These are phyloP conservation scores for Chironomus striatipennis DNA, from an alignment of 1,140 invertebrate genomes.

Conservation along the genomic window DNA sequence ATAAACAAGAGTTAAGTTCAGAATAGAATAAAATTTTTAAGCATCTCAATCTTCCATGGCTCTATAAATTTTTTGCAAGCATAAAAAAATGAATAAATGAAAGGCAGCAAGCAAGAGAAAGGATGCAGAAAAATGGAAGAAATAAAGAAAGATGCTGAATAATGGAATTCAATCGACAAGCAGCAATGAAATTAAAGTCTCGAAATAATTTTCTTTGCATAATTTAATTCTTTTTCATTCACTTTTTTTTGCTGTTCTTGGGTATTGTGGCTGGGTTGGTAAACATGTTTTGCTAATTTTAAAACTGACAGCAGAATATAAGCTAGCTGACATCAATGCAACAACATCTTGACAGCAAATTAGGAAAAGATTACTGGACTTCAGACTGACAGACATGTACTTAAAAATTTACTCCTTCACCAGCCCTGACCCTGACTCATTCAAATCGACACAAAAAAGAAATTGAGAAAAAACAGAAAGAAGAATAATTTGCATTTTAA, in stretches of 20 bases:
- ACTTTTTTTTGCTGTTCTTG: not conserved
- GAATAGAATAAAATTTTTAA: no score
- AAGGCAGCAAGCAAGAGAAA: not conserved
- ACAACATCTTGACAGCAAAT: no score
- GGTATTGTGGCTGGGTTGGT: no score
- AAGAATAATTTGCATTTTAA: not conserved
- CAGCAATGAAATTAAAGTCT: conserved; percentile 9
- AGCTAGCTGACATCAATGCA: no score
- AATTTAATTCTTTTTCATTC: not conserved
- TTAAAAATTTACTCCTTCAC: no score
- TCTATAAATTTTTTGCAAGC: not conserved
- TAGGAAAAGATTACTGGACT: no score
- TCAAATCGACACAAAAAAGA: not conserved
- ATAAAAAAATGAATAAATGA: not conserved
- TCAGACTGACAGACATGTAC: no score
- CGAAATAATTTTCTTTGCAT: conserved; percentile 9
- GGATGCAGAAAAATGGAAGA: not conserved
- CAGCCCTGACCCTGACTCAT: no score
- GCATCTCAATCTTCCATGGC: no score
- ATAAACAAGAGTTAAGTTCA: no score
- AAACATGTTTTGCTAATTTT: no score
- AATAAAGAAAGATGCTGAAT: not conserved
- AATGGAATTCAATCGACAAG: conserved; percentile 7
- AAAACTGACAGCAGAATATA: no score
- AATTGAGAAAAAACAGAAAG: not conserved